These are phyloP conservation scores for Phyto melanocephala DNA, from an alignment of 2,888 invertebrate species.

Conservation along the genomic window DNA sequence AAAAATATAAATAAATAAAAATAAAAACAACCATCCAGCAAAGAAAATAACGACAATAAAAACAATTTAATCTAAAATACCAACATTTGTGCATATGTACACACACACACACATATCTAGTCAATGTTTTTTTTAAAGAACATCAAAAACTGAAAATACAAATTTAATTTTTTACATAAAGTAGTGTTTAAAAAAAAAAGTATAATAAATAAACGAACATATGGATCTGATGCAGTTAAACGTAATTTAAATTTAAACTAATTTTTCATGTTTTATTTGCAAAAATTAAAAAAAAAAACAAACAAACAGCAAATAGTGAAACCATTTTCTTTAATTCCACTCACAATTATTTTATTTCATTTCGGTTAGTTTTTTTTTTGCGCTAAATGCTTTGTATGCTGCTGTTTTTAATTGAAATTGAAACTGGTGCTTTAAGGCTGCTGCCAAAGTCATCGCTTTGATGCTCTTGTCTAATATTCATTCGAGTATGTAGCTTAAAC, in stretches of 20 bases:
- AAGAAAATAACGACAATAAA: slow-evolving; percentile 55
- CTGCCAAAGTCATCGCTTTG: slow-evolving; percentile 8
- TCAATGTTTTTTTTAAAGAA: background rate
- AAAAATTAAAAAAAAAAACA: background rate
- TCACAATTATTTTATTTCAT: background rate
- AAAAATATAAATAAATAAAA: background rate
- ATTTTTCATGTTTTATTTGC: background rate
- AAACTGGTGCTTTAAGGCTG: background rate
- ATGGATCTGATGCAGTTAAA: slow-evolving; percentile 2
- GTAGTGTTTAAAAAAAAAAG: too few species aligned
- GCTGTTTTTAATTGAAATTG: background rate
- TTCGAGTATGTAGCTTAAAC: slow-evolving; percentile 59
- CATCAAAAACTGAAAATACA: background rate
- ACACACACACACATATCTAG: too few species aligned
- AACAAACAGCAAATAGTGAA: background rate
- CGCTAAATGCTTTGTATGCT: background rate
- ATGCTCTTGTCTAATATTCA: slow-evolving; percentile 44
- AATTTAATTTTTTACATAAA: too few species aligned
- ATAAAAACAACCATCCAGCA: slow-evolving; percentile 44
- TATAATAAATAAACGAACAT: background rate
- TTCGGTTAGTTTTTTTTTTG: background rate
- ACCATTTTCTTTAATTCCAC: background rate
- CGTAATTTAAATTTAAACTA: background rate
- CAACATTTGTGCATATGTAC: too few species aligned
- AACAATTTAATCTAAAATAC: slow-evolving; percentile 49